These are phyloP conservation scores for Apodemus agrarius DNA, from an alignment of 2,797 vertebrate genomes.

Conservation along the genomic window DNA sequence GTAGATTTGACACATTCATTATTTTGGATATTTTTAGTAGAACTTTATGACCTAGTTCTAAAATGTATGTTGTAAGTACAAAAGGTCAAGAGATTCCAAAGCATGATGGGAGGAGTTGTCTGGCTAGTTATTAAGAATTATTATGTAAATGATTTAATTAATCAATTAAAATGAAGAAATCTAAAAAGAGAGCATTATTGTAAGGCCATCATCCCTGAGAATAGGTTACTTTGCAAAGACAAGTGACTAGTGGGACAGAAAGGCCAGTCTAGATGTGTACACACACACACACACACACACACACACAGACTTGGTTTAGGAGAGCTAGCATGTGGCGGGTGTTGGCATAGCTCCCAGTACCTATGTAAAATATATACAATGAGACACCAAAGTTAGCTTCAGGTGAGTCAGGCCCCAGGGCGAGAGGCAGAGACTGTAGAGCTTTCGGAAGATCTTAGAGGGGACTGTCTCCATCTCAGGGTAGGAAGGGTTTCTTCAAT, in stretches of 20 bases:
- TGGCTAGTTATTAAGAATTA: neutral
- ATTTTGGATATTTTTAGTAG: neutral
- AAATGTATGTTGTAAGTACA: neutral
- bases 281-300: too few relatives aligned
- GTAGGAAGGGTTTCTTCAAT: neutral
- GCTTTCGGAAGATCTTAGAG: neutral
- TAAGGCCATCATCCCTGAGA: neutral
- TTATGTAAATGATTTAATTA: neutral
- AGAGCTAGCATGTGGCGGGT: rapidly evolving
- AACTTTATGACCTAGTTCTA: constrained; percentile 44
- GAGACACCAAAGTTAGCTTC: neutral
- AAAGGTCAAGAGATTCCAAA: neutral
- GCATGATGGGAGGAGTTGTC: neutral
- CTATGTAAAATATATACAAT: neutral
- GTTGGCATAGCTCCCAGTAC: neutral
- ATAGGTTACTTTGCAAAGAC: too few relatives aligned
- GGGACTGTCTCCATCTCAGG: neutral
- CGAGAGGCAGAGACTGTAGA: neutral
- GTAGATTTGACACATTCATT: neutral
- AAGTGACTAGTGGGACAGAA: neutral
- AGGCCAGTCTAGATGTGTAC: neutral
- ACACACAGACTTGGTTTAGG: neutral
- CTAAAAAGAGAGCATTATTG: neutral
- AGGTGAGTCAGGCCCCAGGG: neutral
- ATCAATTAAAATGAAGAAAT: neutral